Conservation (phyloP, 2,797 vertebrate species). For the Mastacembelus armatus region DNA sequence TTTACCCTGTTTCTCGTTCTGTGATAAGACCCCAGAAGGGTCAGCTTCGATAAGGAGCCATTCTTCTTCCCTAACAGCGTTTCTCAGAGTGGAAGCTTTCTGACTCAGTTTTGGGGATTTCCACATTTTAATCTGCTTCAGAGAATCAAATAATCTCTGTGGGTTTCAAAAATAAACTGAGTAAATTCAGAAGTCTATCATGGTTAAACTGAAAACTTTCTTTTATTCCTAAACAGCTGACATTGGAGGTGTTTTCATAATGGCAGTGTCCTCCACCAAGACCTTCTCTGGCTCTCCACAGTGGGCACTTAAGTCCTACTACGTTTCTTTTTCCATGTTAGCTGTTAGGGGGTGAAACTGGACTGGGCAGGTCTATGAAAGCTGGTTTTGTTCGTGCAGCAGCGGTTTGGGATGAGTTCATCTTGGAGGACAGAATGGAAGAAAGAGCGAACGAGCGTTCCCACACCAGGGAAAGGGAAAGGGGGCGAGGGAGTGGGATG, state of each 20-base stretch:
- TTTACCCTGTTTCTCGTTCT: slow-evolving; percentile 32
- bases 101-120: background rate
- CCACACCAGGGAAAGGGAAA: slow-evolving; percentile 51
- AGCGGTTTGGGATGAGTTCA: slow-evolving; percentile 74
- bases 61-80: slow-evolving; percentile 50
- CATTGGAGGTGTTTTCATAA: slow-evolving; percentile 25
- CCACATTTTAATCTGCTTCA: slow-evolving; percentile 6
- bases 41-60: slow-evolving; percentile 51
- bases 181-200: background rate
- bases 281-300: slow-evolving; percentile 13
- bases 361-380: slow-evolving; percentile 69
- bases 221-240: background rate
- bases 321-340: slow-evolving; percentile 63
- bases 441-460: slow-evolving; percentile 65
- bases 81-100: slow-evolving; percentile 2
- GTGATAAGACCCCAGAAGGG: slow-evolving; percentile 59
- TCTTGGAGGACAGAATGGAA: slow-evolving; percentile 75
- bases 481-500: slow-evolving; percentile 19
- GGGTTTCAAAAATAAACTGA: background rate
- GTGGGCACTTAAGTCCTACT: slow-evolving; percentile 45
- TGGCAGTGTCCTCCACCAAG: slow-evolving; percentile 26
- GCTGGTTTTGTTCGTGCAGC: slow-evolving; percentile 71
- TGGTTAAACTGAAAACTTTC: background rate
- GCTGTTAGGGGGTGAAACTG: slow-evolving; percentile 42
- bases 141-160: background rate